Conservation (phyloP, 2,797 vertebrate species). For the Vireo griseus region DNA sequence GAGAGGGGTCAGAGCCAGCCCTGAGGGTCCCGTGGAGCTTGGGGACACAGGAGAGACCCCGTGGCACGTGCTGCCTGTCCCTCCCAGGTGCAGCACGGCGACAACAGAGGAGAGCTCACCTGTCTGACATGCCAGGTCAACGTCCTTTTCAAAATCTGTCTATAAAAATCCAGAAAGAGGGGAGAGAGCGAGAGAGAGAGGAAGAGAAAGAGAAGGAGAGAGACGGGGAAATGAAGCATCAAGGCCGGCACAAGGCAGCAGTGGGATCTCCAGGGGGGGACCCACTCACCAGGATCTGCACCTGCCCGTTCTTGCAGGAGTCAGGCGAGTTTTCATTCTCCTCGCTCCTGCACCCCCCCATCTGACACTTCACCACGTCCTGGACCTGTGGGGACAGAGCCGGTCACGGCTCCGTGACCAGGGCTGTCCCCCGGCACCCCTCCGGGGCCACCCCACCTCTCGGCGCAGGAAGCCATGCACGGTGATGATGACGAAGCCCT, state of each 20-base stretch:
- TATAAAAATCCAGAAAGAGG: slow-evolving; percentile 75
- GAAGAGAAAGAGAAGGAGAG: slow-evolving; percentile 10
- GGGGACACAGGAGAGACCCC: not conserved
- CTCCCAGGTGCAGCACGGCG: rapidly evolving
- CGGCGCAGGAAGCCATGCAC: slow-evolving; percentile 95
- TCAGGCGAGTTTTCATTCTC: slow-evolving; percentile 98
- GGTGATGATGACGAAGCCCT: slow-evolving; percentile 96
- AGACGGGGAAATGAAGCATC: slow-evolving; percentile 53
- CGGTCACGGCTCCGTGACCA: not conserved
- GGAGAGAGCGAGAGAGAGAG: slow-evolving; percentile 29
- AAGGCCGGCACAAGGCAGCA: not conserved
- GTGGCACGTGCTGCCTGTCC: rapidly evolving
- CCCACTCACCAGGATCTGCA: slow-evolving; percentile 99
- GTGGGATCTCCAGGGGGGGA: not conserved
- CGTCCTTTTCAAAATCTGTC: slow-evolving; percentile 99
- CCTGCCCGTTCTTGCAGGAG: slow-evolving; percentile 98
- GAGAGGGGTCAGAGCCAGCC: not conserved
- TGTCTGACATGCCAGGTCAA: slow-evolving; percentile 98
- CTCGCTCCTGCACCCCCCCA: slow-evolving; percentile 91
- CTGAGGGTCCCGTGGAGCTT: rapidly evolving
- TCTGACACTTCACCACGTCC: slow-evolving; percentile 95
- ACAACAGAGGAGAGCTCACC: slow-evolving; percentile 75
- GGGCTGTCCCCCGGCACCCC: not conserved
- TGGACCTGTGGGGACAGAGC: slow-evolving; percentile 83
- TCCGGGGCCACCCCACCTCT: slow-evolving; percentile 80